Conservation (phyloP, 2,113 vertebrate species). For the Eretmochelys imbricata region DNA sequence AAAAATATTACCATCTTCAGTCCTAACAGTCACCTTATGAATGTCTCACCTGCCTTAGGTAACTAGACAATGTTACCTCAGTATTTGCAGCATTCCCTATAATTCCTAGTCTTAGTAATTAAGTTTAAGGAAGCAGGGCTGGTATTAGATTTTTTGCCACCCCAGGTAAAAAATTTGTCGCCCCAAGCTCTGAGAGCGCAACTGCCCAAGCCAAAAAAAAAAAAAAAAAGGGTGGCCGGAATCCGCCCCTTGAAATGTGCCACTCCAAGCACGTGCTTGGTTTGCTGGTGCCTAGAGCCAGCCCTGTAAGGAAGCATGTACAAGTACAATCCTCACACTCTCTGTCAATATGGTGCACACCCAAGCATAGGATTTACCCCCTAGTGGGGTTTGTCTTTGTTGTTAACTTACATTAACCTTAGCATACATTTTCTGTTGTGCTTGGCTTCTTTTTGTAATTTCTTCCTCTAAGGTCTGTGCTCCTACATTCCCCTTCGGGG, state of each 20-base stretch:
- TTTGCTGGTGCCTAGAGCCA: too few species aligned
- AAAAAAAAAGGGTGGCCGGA: too few species aligned
- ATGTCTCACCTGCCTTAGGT: background rate
- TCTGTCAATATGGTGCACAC: background rate
- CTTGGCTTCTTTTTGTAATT: conserved; percentile 19
- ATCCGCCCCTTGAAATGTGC: too few species aligned
- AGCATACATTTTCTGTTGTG: conserved; percentile 4
- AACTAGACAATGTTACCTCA: background rate
- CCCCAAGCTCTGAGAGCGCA: too few species aligned
- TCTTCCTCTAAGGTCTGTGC: conserved; percentile 44
- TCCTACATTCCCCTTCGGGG: background rate
- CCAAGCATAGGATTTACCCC: background rate
- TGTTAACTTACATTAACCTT: background rate
- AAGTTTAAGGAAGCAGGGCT: background rate
- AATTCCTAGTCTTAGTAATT: background rate
- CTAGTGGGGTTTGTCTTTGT: background rate
- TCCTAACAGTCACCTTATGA: background rate
- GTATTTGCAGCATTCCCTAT: background rate
- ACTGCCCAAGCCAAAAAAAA: too few species aligned
- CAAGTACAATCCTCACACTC: background rate
- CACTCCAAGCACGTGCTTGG: too few species aligned
- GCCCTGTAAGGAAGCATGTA: background rate
- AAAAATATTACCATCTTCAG: background rate
- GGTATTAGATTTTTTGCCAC: too few species aligned
- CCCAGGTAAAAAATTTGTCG: too few species aligned